Percentiles rank a stretch among this genome's conserved stretches.
Conservation (phyloP, 2,888 invertebrate species). For the Cabera pusaria region DNA sequence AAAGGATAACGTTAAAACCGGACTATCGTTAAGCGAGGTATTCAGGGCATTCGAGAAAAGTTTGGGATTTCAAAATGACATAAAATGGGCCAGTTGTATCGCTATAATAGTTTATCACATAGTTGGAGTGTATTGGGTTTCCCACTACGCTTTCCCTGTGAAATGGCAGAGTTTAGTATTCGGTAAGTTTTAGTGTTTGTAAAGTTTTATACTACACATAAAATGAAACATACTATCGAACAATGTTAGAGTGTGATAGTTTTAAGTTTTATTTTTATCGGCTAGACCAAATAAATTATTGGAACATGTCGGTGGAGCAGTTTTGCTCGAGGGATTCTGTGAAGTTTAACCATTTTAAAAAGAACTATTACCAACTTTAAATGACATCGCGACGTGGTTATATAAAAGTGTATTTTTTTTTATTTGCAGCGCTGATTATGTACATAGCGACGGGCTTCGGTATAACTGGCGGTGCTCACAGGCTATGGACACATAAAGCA, state of each 20-base stretch:
- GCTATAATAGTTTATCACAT: slow-evolving; percentile 64
- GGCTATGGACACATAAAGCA: slow-evolving; percentile 87
- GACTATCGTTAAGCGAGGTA: slow-evolving; percentile 50
- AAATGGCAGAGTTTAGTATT: slow-evolving; percentile 72
- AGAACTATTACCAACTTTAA: too few species aligned
- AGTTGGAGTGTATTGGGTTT: slow-evolving; percentile 67
- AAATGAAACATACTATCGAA: too few species aligned
- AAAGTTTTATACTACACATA: too few species aligned
- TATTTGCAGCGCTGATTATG: slow-evolving; percentile 79
- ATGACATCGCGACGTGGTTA: too few species aligned
- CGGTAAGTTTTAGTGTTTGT: too few species aligned
- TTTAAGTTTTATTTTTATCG: too few species aligned
- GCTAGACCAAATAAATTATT: too few species aligned
- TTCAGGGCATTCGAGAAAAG: slow-evolving; percentile 60
- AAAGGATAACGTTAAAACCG: slow-evolving; percentile 35
- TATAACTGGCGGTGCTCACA: slow-evolving; percentile 88
- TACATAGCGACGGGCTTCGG: slow-evolving; percentile 86
- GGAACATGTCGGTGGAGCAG: too few species aligned
- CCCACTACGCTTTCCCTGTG: slow-evolving; percentile 62
- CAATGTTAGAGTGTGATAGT: too few species aligned
- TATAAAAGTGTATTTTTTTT: too few species aligned
- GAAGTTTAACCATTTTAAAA: too few species aligned
- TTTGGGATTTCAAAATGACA: slow-evolving; percentile 69
- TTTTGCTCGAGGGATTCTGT: too few species aligned
- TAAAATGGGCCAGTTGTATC: slow-evolving; percentile 69